These are phyloP conservation scores for Timema cristinae DNA, from an alignment of 2,888 invertebrate species.

Conservation along the genomic window DNA sequence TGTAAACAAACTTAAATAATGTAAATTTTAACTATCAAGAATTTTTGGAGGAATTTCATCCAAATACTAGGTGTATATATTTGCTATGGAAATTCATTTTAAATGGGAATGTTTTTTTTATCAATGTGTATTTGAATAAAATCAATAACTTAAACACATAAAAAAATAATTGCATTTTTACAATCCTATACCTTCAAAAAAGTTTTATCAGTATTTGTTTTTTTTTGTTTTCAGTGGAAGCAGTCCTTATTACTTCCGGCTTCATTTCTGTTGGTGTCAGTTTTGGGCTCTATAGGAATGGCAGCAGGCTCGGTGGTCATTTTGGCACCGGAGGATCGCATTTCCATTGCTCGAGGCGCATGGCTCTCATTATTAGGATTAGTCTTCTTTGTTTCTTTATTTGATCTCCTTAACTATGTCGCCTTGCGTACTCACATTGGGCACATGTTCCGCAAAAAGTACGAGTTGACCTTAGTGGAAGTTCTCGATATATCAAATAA, in stretches of 20 bases:
- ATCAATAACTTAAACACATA: too few relatives aligned
- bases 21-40: too few relatives aligned
- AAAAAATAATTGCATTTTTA: too few relatives aligned
- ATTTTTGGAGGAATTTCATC: too few relatives aligned
- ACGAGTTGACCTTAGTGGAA: slow-evolving; percentile 61
- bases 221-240: slow-evolving; percentile 24
- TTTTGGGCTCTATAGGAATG: slow-evolving; percentile 45
- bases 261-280: slow-evolving; percentile 44
- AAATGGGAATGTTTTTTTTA: too few relatives aligned
- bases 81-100: too few relatives aligned
- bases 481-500: slow-evolving; percentile 72
- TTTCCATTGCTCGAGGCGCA: slow-evolving; percentile 57
- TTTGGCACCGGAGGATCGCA: slow-evolving; percentile 51
- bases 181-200: too few relatives aligned
- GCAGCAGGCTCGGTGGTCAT: slow-evolving; percentile 47
- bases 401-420: slow-evolving; percentile 59
- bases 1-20: too few relatives aligned
- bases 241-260: slow-evolving; percentile 27
- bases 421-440: slow-evolving; percentile 58
- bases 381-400: slow-evolving; percentile 63
- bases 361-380: slow-evolving; percentile 60
- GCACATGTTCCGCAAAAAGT: slow-evolving; percentile 56
- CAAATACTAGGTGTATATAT: too few relatives aligned
- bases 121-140: too few relatives aligned
- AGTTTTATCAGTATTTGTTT: background rate